These are phyloP conservation scores for Tamias sibiricus DNA, from an alignment of 2,113 vertebrate species.

Conservation along the genomic window DNA sequence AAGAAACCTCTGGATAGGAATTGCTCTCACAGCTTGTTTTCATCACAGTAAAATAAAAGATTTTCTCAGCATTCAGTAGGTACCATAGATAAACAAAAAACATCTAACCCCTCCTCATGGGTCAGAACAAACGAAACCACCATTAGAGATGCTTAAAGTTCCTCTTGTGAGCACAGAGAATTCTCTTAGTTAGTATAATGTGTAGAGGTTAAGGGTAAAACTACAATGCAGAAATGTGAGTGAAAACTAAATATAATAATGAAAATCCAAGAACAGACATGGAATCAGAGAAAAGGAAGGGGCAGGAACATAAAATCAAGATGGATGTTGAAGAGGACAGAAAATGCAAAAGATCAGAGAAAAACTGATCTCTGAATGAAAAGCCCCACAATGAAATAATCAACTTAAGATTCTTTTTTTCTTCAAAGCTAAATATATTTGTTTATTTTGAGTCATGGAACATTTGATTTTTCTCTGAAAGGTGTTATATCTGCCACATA, in stretches of 20 bases:
- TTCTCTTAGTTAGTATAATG: background rate
- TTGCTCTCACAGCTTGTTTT: background rate
- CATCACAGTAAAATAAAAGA: background rate
- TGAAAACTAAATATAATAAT: background rate
- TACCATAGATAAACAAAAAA: background rate
- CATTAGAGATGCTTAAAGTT: background rate
- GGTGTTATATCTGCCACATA: background rate
- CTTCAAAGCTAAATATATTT: background rate
- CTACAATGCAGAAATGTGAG: background rate
- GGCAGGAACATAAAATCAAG: background rate
- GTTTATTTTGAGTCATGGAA: background rate
- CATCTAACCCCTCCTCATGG: background rate
- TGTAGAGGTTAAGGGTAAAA: background rate
- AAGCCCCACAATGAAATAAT: background rate
- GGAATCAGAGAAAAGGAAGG: background rate
- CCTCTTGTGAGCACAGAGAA: background rate
- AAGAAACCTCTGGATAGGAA: background rate
- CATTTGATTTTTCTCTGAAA: constrained; percentile 5
- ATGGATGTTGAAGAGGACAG: background rate
- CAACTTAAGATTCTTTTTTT: background rate
- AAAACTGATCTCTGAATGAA: background rate
- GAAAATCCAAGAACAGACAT: background rate
- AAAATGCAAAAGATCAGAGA: background rate
- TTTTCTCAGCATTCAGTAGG: background rate
- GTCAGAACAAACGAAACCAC: background rate